Evolutionary conservation across 2,888 invertebrate genomes (phyloP), one percentile per base, ranked within the genome.

Genomic region (Hipparchia semele): DNA sequence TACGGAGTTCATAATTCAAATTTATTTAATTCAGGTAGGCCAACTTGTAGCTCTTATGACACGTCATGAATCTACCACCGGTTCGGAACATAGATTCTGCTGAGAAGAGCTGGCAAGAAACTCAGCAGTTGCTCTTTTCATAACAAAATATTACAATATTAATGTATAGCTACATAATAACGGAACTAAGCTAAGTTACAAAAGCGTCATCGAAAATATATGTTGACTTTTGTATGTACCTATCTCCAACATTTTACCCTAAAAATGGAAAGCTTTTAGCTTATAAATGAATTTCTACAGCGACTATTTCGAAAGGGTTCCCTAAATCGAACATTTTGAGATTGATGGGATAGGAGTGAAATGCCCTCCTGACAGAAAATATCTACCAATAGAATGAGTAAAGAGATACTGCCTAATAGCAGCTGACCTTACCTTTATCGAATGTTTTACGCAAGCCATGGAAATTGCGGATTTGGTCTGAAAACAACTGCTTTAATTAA

Each of bases 211-310:
- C 13, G 46, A 49, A 60, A 13, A 51, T 23, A 58, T 23, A 7
- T 23, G 13, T 23, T 13, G 13, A 23, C 53, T 9, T 54, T 58
- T 9, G 23, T 23, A 56, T 2, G 65, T 73, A n/a, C 12, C n/a
- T 54, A 73, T 71, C 72, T 80, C 77, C 79, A 80, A 75, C 83
- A 78, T 83, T 84, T 83, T 84, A 82, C 83, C 80, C 78, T 79
- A 82, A 82, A 88, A 90, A 90, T 90, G 86, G 87, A 90, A 90
- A 90, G 87, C 90, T 90, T 90, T 90, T 90, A 91, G 84, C 84
- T 84, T 83, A 83, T 88, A 88, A 88, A 87, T 86, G 87, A 90
- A 89, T 90, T 90, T 87, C 84, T 86, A 81, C 83, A 83, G 80
- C 71, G 65, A 67, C 75, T 81, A 81, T 80, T 82, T 75, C 72